Evolutionary conservation across 2,113 vertebrate species (phyloP).

Genomic region (Connochaetes taurinus): DNA sequence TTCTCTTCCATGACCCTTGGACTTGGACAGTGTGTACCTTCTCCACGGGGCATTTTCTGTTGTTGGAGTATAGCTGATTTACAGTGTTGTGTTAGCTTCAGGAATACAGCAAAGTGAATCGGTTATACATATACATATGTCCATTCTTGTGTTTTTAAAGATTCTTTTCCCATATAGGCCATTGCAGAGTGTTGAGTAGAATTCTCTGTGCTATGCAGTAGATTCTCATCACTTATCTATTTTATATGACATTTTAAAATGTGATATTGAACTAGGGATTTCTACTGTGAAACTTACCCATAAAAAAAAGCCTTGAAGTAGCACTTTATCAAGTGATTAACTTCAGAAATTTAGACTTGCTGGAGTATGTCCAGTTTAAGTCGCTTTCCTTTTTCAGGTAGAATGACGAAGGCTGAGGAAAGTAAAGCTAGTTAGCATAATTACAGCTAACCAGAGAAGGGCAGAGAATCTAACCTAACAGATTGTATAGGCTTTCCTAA

Average conservation of each 20-base stretch:
- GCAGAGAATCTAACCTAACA: background rate
- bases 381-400: background rate
- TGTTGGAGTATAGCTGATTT: background rate
- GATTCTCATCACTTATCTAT: background rate
- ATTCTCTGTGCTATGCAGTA: background rate
- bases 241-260: background rate
- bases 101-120: background rate
- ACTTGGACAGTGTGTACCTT: background rate
- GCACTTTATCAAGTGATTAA: background rate
- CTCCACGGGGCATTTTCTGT: background rate
- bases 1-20: background rate
- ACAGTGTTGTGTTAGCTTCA: background rate
- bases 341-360: background rate
- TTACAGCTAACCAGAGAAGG: background rate
- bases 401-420: background rate
- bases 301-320: background rate
- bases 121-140: background rate
- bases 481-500: background rate
- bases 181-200: background rate
- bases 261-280: background rate
- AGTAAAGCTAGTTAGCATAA: background rate
- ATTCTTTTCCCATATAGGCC: background rate
- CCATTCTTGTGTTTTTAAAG: background rate
- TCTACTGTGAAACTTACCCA: background rate
- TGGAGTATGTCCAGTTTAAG: background rate